These are phyloP conservation scores for Coptodon bakossiorum DNA, from an alignment of 2,113 vertebrate genomes.

Conservation along the genomic window DNA sequence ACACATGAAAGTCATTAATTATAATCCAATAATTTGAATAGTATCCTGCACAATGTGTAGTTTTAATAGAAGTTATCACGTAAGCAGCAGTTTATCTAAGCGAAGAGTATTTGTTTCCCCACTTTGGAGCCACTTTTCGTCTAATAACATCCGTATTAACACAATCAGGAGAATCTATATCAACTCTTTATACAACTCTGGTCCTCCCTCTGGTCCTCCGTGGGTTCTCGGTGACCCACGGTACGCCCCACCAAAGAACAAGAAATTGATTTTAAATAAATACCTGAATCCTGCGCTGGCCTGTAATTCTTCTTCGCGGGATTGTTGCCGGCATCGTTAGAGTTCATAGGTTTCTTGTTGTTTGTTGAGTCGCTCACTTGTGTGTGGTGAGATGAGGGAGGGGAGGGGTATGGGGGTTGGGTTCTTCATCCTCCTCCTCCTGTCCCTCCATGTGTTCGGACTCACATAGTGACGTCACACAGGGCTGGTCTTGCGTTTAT, in stretches of 20 bases:
- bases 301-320: neutral
- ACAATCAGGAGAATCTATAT: neutral
- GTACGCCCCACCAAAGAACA: fast-evolving
- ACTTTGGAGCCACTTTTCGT: neutral
- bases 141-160: fast-evolving
- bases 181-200: neutral
- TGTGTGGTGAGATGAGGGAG: neutral
- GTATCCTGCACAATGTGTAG: neutral
- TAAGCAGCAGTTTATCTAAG: neutral
- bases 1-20: neutral
- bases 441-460: constrained; percentile 38
- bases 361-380: neutral
- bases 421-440: neutral
- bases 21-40: neutral
- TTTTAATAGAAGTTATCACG: neutral
- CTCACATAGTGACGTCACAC: constrained; percentile 64
- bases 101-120: neutral
- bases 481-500: constrained; percentile 70
- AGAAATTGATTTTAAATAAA: neutral
- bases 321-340: neutral
- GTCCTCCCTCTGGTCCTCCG: neutral
- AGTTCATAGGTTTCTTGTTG: neutral
- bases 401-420: neutral
- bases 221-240: neutral
- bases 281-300: neutral